Evolutionary conservation across 2,113 vertebrate species (phyloP).

Genomic region (Turnix velox): DNA sequence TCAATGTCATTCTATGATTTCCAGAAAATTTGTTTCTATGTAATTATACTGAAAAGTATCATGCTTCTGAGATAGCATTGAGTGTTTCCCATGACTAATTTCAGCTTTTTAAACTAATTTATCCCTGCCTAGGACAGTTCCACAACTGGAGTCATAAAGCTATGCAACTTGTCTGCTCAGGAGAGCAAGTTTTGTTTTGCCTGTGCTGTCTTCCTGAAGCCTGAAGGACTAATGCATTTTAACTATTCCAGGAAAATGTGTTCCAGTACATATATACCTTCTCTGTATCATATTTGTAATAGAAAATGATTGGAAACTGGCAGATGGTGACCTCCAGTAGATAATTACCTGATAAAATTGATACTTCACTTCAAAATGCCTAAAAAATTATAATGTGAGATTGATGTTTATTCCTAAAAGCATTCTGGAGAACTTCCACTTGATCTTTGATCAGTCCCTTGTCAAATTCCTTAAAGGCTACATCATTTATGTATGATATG

Average conservation of each 20-base stretch:
- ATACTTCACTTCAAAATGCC: conserved; percentile 36
- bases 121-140: neutral
- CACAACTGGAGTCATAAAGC: neutral
- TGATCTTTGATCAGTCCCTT: conserved; percentile 21
- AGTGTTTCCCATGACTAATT: neutral
- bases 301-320: conserved; percentile 14
- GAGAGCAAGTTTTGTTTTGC: neutral
- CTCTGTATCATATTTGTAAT: neutral
- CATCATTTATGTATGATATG: conserved; percentile 25
- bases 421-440: neutral
- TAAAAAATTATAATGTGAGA: conserved; percentile 27
- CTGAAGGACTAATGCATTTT: neutral
- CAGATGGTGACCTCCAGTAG: neutral
- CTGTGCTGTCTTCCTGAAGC: neutral
- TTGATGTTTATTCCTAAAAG: conserved; percentile 32
- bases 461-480: conserved; percentile 50
- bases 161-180: neutral
- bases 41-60: neutral
- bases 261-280: neutral
- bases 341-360: conserved; percentile 43
- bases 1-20: neutral
- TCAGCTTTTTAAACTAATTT: neutral
- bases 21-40: neutral
- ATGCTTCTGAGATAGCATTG: neutral
- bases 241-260: neutral